Conservation (phyloP, 1,140 invertebrate genomes). For the Homalodisca vitripennis region DNA sequence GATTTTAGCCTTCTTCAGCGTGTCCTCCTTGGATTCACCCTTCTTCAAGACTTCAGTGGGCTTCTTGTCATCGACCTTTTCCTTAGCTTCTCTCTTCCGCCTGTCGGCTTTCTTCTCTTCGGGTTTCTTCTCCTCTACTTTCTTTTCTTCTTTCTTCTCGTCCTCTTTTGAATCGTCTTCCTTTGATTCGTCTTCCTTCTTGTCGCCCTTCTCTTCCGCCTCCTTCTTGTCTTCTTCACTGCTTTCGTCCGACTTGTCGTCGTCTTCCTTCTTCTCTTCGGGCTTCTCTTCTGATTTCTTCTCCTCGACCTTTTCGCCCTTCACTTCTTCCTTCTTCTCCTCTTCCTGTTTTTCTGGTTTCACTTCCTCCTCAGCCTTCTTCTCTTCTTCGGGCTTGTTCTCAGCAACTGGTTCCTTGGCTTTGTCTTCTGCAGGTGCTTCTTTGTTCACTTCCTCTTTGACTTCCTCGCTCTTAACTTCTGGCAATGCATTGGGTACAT, state of each 20-base stretch:
- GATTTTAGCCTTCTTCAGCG: slow-evolving; percentile 20
- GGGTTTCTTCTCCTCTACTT: slow-evolving; percentile 13
- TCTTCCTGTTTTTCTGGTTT: slow-evolving; percentile 33
- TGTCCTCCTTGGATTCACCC: too few relatives aligned
- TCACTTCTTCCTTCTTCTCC: slow-evolving; percentile 21
- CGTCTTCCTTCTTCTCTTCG: slow-evolving; percentile 16
- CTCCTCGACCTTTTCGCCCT: slow-evolving; percentile 28
- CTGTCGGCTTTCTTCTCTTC: slow-evolving; percentile 28
- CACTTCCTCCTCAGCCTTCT: slow-evolving; percentile 30
- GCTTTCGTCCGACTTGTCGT: neutral
- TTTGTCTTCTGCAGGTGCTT: slow-evolving; percentile 33
- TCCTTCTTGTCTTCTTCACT: slow-evolving; percentile 22
- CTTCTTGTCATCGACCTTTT: slow-evolving; percentile 34
- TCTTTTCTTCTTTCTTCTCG: slow-evolving; percentile 10
- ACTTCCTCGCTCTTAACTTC: slow-evolving; percentile 26
- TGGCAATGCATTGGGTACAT: slow-evolving; percentile 32
- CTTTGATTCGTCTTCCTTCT: slow-evolving; percentile 30
- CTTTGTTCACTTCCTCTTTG: slow-evolving; percentile 24
- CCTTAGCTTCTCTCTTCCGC: slow-evolving; percentile 25
- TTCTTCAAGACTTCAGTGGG: slow-evolving; percentile 33
- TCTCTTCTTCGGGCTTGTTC: slow-evolving; percentile 26
- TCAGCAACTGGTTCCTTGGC: slow-evolving; percentile 28
- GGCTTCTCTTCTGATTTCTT: slow-evolving; percentile 19
- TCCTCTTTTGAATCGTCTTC: slow-evolving; percentile 16
- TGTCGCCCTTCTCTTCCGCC: slow-evolving; percentile 12